A percentile compares a stretch with the other conserved stretches of the same genome.
phyloP scores from a whole-genome alignment of 2,113 vertebrate species.

The Scomber scombrus region DNA sequence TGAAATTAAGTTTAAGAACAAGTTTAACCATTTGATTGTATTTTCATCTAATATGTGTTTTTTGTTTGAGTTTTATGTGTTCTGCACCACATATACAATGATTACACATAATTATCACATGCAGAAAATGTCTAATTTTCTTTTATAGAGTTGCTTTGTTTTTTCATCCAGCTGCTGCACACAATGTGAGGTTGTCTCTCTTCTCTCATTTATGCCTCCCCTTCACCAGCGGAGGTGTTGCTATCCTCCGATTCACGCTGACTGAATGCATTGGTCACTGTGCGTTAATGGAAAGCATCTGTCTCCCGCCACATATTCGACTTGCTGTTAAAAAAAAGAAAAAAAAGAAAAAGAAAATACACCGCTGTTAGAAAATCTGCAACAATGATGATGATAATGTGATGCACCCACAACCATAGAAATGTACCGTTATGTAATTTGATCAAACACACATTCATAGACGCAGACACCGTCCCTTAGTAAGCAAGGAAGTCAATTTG shows the following conservation, averaged over 20 bases:
- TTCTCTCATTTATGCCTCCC: not conserved
- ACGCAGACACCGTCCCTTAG: not conserved
- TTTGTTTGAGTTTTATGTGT: not conserved
- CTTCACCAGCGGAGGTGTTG: not conserved
- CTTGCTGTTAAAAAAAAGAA: not conserved
- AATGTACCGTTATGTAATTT: not conserved
- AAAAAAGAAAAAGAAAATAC: not conserved
- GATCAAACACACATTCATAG: conserved; percentile 7
- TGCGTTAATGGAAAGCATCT: conserved; percentile 26
- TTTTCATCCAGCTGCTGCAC: conserved; percentile 12
- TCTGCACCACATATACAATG: not conserved
- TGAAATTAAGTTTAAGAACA: no score
- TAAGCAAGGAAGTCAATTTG: not conserved
- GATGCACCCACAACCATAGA: not conserved
- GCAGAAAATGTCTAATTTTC: not conserved
- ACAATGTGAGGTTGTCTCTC: not conserved
- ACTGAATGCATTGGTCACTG: conserved; percentile 10
- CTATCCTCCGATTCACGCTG: conserved; percentile 41
- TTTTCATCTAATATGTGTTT: not conserved
- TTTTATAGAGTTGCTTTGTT: not conserved
- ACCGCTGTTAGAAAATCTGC: not conserved
- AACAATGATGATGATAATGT: not conserved
- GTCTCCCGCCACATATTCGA: not conserved
- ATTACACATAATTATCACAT: not conserved
- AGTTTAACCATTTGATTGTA: no score